Percentiles rank a stretch among this genome's conserved stretches.
Evolutionary conservation across 2,113 vertebrate species (phyloP).

Genomic region (Caranx melampygus): DNA sequence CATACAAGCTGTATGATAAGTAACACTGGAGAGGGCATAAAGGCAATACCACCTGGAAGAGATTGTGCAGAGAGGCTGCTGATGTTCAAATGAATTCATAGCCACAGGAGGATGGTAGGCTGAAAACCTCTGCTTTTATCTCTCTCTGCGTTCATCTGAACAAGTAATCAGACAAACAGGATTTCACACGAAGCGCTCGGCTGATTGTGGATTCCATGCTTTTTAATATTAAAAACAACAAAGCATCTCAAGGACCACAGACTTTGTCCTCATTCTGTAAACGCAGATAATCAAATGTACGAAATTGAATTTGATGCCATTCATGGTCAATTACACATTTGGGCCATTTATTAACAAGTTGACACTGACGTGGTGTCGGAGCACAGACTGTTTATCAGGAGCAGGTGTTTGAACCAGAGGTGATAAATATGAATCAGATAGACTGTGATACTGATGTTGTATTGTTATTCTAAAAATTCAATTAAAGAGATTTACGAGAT

Average conservation of each 20-base stretch:
- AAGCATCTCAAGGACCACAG: not conserved
- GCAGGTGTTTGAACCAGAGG: conserved; percentile 19
- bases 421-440: not conserved
- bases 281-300: not conserved
- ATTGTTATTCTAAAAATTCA: too few relatives aligned
- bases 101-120: conserved; percentile 10
- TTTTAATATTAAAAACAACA: not conserved
- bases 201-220: not conserved
- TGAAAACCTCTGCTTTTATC: conserved; percentile 40
- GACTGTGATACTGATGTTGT: not conserved
- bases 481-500: too few relatives aligned
- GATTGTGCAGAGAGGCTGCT: conserved; percentile 27
- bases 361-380: not conserved
- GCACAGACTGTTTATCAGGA: not conserved
- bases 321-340: not conserved
- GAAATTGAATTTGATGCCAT: not conserved
- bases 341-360: not conserved
- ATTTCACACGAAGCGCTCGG: not conserved
- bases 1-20: conserved; percentile 36
- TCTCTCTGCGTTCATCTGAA: conserved; percentile 25
- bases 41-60: conserved; percentile 30
- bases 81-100: conserved; percentile 22
- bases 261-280: conserved; percentile 2
- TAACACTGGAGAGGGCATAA: conserved; percentile 33
- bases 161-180: conserved; percentile 21